phyloP scores from a whole-genome alignment of 2,888 invertebrate genomes.

The Drosophila birchii region DNA sequence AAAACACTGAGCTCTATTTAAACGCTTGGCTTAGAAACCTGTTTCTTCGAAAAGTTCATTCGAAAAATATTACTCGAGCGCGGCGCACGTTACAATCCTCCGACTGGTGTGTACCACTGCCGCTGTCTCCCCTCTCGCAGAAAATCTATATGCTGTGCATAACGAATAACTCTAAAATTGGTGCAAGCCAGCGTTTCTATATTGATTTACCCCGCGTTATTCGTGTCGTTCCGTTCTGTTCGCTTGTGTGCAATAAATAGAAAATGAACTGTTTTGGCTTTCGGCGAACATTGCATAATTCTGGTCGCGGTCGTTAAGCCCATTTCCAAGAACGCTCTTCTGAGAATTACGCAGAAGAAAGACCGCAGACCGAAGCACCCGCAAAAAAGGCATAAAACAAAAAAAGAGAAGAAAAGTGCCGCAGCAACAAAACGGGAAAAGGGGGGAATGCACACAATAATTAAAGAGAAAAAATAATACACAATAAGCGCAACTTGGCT shows the following conservation, averaged over 20 bases:
- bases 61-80: slow-evolving; percentile 59
- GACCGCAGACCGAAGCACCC: slow-evolving; percentile 4
- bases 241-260: slow-evolving; percentile 22
- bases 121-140: slow-evolving; percentile 26
- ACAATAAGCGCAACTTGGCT: slow-evolving; percentile 59
- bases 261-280: background rate
- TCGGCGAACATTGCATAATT: slow-evolving; percentile 30
- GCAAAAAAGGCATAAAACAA: slow-evolving; percentile 24
- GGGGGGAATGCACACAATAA: slow-evolving; percentile 63
- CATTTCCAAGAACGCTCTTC: slow-evolving; percentile 26
- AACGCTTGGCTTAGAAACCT: slow-evolving; percentile 46
- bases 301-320: slow-evolving; percentile 18
- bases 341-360: slow-evolving; percentile 22
- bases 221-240: slow-evolving; percentile 7
- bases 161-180: slow-evolving; percentile 28
- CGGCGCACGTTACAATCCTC: slow-evolving; percentile 46
- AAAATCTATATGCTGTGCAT: slow-evolving; percentile 41
- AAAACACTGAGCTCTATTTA: too few relatives aligned
- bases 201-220: slow-evolving; percentile 32
- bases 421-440: slow-evolving; percentile 46
- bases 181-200: slow-evolving; percentile 17
- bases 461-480: slow-evolving; percentile 58
- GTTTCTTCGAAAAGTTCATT: slow-evolving; percentile 55
- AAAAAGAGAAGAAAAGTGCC: slow-evolving; percentile 31
- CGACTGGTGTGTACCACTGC: slow-evolving; percentile 52